These are phyloP conservation scores for Mimachlamys varia DNA, from an alignment of 2,888 invertebrate species.

Conservation along the genomic window DNA sequence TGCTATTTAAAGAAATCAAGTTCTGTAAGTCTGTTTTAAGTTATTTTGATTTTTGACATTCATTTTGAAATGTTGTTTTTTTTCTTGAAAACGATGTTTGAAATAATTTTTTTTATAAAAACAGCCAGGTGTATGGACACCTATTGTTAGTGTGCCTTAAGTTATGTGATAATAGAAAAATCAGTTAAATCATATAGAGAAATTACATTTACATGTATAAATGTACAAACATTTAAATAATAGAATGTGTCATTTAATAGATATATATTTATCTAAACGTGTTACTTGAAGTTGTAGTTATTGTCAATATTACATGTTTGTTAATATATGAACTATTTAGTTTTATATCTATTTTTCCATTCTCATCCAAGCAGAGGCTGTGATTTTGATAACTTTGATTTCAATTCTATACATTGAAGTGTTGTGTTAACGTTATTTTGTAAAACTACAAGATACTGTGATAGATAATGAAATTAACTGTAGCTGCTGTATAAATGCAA, in stretches of 20 bases:
- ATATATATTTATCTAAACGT: neutral
- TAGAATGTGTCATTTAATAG: neutral
- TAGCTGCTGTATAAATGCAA: neutral
- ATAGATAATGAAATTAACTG: neutral
- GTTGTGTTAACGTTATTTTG: neutral
- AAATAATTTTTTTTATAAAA: too few relatives aligned
- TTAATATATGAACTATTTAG: neutral
- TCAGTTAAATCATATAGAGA: too few relatives aligned
- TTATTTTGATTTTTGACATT: too few relatives aligned
- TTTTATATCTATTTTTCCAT: neutral
- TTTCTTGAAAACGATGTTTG: too few relatives aligned
- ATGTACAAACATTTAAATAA: neutral
- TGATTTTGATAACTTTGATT: neutral
- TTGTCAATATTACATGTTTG: neutral
- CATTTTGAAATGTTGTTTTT: too few relatives aligned
- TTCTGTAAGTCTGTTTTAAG: too few relatives aligned
- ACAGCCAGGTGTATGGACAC: too few relatives aligned
- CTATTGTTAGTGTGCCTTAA: neutral
- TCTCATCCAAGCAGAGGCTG: neutral
- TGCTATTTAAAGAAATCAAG: too few relatives aligned
- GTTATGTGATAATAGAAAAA: neutral
- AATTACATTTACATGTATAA: neutral
- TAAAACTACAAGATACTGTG: neutral
- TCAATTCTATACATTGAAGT: neutral
- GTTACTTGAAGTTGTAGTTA: neutral